Percentiles rank a stretch among this genome's conserved stretches.
Evolutionary conservation across 2,113 vertebrate genomes (phyloP).

Genomic region (Dendropsophus ebraccatus): DNA sequence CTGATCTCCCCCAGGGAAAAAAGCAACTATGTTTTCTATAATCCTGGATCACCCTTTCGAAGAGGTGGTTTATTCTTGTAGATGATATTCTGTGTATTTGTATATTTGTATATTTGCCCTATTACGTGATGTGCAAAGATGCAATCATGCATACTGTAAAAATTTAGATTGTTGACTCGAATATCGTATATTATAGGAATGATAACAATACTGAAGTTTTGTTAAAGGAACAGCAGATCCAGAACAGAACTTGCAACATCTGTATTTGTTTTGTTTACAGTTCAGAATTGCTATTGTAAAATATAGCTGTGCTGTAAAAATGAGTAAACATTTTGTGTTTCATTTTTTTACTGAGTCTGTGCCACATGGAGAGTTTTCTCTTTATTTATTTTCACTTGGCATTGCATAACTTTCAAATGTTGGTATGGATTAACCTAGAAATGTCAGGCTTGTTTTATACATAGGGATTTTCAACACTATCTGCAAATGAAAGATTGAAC

Average conservation of each 20-base stretch:
- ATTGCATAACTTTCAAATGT: background rate
- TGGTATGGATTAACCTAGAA: background rate
- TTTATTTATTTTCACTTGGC: background rate
- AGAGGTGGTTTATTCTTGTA: too few relatives aligned
- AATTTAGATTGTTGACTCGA: background rate
- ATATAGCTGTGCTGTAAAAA: slow-evolving; percentile 10
- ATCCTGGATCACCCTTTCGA: too few relatives aligned
- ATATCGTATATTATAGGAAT: background rate
- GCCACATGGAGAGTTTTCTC: background rate
- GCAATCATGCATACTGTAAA: too few relatives aligned
- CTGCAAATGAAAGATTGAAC: background rate
- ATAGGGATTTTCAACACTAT: background rate
- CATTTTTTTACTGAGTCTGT: background rate
- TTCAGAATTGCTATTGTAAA: slow-evolving; percentile 27
- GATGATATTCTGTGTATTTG: too few relatives aligned
- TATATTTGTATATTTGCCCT: too few relatives aligned
- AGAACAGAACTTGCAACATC: background rate
- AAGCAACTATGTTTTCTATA: too few relatives aligned
- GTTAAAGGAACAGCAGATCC: background rate
- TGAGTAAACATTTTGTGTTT: slow-evolving; percentile 25
- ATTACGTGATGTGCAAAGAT: too few relatives aligned
- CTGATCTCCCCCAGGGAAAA: too few relatives aligned
- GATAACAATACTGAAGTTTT: background rate
- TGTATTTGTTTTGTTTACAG: slow-evolving; percentile 39
- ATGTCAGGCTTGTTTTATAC: background rate